Evolutionary conservation across 1,140 invertebrate species (phyloP), one percentile per base, ranked within the genome.

Genomic region (Drosophila punjabiensis): DNA sequence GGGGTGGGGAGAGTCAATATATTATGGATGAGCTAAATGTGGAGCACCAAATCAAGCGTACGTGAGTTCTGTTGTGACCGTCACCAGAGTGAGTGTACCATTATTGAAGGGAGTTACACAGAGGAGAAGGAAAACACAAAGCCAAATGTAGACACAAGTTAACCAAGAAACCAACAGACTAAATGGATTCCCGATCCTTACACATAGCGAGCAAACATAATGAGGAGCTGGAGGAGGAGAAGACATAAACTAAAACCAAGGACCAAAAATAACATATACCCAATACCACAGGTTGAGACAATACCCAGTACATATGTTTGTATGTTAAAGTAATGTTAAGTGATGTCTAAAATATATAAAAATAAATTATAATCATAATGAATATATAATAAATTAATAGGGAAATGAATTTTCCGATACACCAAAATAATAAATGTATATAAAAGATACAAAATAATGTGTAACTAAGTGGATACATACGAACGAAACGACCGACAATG

Each of bases 21-120:
- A 28, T 56, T 56, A 56, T 74, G 70, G 55, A 74, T 75, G 71
- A 74, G 56, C 68, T 73, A 58, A 39, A 58, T 81, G 67, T 66
- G 43, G 65, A 83, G 71, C 73, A 84, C 67, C 76, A 81, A 84
- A 80, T 76, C 59, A 86, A 75, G 71, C 73, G 58, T 83, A 79
- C 62, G 82, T 79, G 55, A 81, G 37, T 82, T 61, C 30, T 58
- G 55, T 58, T 39, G 81, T 82, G 82, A 89, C 84, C 84, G 81
- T 84, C 77, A 87, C 84, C 84, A 87, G 63, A 76, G 76, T 75
- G 63, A 69, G 76, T 75, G 77, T 59, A 75, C 63, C 82, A 81
- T 65, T 59, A 69, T 63, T 66, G 20, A 41, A 61, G 70, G 55
- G 67, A 37, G 28, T 47, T 73, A 35, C 50, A 24, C 41, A 35